phyloP scores from a whole-genome alignment of 1,140 invertebrate genomes.

The Stegodyphus dumicola region DNA sequence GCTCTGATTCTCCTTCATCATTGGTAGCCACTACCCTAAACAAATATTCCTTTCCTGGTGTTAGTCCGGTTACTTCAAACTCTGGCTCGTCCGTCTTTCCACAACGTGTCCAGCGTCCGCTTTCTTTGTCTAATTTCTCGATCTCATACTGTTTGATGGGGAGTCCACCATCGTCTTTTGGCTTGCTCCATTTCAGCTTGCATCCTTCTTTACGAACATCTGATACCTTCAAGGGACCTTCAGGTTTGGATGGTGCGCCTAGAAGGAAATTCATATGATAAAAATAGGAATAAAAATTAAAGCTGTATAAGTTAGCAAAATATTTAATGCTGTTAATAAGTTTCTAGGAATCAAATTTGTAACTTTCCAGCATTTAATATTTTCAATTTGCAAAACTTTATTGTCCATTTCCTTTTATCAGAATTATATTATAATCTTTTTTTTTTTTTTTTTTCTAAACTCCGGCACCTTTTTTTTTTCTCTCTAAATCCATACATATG shows the following conservation, averaged over 20 bases:
- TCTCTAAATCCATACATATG: no score
- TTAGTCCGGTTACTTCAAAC: constrained; percentile 90
- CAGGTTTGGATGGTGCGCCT: constrained; percentile 80
- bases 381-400: no score
- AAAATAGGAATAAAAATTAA: no score
- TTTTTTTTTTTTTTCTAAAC: no score
- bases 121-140: constrained; percentile 92
- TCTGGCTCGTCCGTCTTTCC: constrained; percentile 80
- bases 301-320: no score
- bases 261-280: constrained; percentile 21
- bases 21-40: constrained; percentile 96
- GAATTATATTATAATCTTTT: no score
- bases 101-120: constrained; percentile 89
- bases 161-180: constrained; percentile 91
- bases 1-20: constrained; percentile 95
- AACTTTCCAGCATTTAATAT: no score
- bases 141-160: constrained; percentile 95
- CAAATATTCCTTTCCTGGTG: constrained; percentile 92
- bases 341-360: no score
- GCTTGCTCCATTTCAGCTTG: constrained; percentile 89
- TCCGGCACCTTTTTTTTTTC: no score
- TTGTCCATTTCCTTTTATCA: no score
- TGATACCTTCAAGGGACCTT: constrained; percentile 87
- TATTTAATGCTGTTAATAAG: no score
- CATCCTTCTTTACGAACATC: constrained; percentile 88